Evolutionary conservation across 2,888 invertebrate genomes (phyloP).

Genomic region (Schrankia costaestrigalis): DNA sequence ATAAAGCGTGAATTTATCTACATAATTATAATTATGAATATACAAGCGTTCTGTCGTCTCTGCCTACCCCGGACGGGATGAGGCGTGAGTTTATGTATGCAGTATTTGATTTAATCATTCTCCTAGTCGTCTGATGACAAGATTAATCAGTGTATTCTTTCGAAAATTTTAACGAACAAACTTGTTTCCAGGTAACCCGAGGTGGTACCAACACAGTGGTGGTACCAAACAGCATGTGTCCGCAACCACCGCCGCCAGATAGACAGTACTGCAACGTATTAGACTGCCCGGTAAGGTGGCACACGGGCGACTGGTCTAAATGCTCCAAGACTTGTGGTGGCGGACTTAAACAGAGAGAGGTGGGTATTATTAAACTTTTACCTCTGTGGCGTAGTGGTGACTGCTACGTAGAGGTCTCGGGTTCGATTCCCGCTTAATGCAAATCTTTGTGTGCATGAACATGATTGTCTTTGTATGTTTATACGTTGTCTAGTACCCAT

Average conservation of each 20-base stretch:
- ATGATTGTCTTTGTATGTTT: not conserved
- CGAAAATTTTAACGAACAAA: too few species aligned
- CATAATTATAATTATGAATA: too few species aligned
- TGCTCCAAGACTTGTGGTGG: constrained; percentile 97
- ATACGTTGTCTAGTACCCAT: too few species aligned
- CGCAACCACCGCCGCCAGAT: constrained; percentile 93
- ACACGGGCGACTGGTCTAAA: constrained; percentile 92
- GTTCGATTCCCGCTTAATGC: not conserved
- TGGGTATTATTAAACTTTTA: constrained; percentile 38
- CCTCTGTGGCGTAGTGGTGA: not conserved
- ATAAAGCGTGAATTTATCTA: too few species aligned
- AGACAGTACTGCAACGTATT: constrained; percentile 95
- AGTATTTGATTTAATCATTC: too few species aligned
- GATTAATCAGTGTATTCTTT: too few species aligned
- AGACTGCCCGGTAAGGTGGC: constrained; percentile 96
- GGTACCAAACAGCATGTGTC: constrained; percentile 96
- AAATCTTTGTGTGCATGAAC: not conserved
- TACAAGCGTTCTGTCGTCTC: too few species aligned
- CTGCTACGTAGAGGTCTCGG: too few species aligned
- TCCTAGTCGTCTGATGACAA: too few species aligned
- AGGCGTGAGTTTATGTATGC: too few species aligned
- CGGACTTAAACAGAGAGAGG: constrained; percentile 91
- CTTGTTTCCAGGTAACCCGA: constrained; percentile 86
- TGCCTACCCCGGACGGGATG: too few species aligned
- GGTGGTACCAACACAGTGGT: constrained; percentile 94